phyloP scores from a whole-genome alignment of 2,797 vertebrate species.

The Xiphorhynchus erythropygius region DNA sequence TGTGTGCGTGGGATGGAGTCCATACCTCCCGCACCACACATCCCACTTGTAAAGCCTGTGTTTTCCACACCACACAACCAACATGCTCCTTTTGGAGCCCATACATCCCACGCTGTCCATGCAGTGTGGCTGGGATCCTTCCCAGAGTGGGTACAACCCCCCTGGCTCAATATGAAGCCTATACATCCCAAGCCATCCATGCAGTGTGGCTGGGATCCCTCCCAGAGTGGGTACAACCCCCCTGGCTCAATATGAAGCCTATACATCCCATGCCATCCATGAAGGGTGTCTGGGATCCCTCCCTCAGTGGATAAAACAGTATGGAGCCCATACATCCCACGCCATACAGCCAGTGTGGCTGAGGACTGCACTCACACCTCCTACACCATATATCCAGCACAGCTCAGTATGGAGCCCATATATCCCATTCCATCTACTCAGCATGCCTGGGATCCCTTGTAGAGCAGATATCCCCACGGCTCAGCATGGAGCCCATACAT shows the following conservation, averaged over 20 bases:
- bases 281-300: neutral
- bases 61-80: neutral
- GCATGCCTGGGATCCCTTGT: accelerated
- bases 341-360: accelerated
- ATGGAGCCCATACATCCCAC: neutral
- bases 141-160: neutral
- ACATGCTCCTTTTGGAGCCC: neutral
- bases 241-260: neutral
- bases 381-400: accelerated
- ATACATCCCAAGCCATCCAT: accelerated
- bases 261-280: accelerated
- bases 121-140: neutral
- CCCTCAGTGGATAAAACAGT: neutral
- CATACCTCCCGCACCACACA: neutral
- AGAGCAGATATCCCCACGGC: neutral
- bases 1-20: accelerated
- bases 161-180: neutral
- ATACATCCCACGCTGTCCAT: neutral
- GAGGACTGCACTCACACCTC: neutral
- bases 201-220: neutral
- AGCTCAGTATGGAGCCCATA: neutral
- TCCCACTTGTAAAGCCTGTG: accelerated
- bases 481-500: neutral
- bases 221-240: too few species aligned
- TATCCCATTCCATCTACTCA: accelerated